Base-by-base conservation (phyloP, 2,797 vertebrate species). In the Urosaurus nigricauda region DNA sequence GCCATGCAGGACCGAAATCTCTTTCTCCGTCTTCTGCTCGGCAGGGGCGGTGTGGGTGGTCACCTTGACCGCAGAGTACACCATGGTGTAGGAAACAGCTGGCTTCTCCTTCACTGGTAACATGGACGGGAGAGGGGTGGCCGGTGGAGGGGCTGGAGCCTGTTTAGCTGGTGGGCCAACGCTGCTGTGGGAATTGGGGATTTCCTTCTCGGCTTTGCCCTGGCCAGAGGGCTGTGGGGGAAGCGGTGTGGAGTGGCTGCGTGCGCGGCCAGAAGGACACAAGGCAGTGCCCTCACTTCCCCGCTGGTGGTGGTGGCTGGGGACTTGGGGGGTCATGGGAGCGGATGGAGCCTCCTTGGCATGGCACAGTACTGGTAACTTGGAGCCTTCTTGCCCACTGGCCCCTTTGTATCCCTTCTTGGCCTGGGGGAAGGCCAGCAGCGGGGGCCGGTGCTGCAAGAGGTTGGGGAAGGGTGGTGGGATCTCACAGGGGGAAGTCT, bases 391-490 rank as follows among this genome's bases (percentile, higher is more conserved):
- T 3, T 56, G 96, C 37, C 94, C 95, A 4, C 68, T 58, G 87
- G 84, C 9, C 3, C 43, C 70, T 0, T 71, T 84, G 68, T 80
- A 47, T 0, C 90, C 84, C 89, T 98, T 98, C 84, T 98, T 98
- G 71, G 97, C 98, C 94, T 98, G 98, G 71, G 98, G 98, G 91
- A 98, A 98, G 89, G 98, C 98, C 75, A 99, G 97, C 80, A 99
- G 96, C 0, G 98, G 98, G 56, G 98, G 98, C 0, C 98, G 97
- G 91, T 99, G 98, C 94, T 98, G 98, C 1, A 98, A 96, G 16
- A 99, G 97, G 93, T 99, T 99, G 63, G 98, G 98, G 92, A 99
- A 99, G 12, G 98, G 98, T 0, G 98, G 98, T 0, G 98, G 98
- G 93, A 99, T 98, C 94, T 98, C 98, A 0, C 97, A 98, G 32